Evolutionary conservation across 1,140 invertebrate genomes (phyloP), one percentile per base, ranked within the genome.

Genomic region (Thaumetopoea pityocampa): DNA sequence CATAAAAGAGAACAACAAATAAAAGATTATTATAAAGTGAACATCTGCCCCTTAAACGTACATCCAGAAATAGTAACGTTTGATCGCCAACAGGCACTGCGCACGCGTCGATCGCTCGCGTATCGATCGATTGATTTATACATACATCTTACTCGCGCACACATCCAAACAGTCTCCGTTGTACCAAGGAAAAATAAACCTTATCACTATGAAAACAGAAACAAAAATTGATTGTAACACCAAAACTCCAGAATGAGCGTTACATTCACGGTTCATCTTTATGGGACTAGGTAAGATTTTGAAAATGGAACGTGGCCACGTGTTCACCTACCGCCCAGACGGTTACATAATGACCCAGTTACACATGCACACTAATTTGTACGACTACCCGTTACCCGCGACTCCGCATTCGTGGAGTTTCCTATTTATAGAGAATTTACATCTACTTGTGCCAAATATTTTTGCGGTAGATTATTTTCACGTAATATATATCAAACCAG

Each of bases 41-140:
- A 38, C 30, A 17, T 10, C 5, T 49, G 32, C 57, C 34, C 41
- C 53, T 67, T 71, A 71, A 71, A 72, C 22, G 14, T 7, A 26
- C 24, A 34, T 52, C 68, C 58, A 29, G 58, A 76, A 77, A 80
- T 80, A 80, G 53, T 51, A 42, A 6, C 51, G 56, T 72, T 74
- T 80, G 76, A 80, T 77, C 67, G 57, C 60, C 60, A 67, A 27
- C 72, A 80, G 74, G 67, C 70, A 64, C 49, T 55, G 54, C 56
- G 68, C 64, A 59, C 57, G 61, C 63, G 59, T 41, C 64, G 59
- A 73, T 71, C 62, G 56, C 35, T 46, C 51, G 28, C 51, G 48
- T 55, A 63, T 64, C 71, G 62, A 79, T 77, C 72, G 72, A 80
- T 77, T 80, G 76, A 80, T 80, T 80, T 80, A 80, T 58, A 67